Evolutionary conservation across 2,113 vertebrate species (phyloP).

Genomic region (Vidua chalybeata): DNA sequence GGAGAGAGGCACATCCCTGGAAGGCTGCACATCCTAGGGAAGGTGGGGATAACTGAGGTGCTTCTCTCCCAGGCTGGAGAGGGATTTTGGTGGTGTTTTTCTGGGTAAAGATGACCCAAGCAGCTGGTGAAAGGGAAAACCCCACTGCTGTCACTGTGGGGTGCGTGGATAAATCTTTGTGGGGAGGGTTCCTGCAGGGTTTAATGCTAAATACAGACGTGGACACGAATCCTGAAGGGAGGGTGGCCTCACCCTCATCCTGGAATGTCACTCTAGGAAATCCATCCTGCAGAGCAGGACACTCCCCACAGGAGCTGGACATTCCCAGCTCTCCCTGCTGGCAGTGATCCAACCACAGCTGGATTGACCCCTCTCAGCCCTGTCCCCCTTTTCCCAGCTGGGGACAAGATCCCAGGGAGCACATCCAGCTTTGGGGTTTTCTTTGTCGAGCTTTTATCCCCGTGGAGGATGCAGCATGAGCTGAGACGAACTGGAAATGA

Average conservation of each 20-base stretch:
- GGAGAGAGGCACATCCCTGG: not conserved
- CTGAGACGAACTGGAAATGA: not conserved
- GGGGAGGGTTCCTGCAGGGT: not conserved
- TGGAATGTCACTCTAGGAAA: too few relatives aligned
- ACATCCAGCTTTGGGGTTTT: not conserved
- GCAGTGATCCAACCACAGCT: not conserved
- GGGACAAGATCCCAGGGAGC: not conserved
- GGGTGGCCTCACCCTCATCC: not conserved
- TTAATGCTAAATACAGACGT: fast-evolving
- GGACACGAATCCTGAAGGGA: not conserved
- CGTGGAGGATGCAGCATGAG: not conserved
- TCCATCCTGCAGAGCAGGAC: not conserved
- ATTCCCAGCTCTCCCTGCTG: not conserved
- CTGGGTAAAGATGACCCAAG: not conserved
- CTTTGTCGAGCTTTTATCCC: not conserved
- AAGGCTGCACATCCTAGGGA: not conserved
- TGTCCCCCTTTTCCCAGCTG: not conserved
- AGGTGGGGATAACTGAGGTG: not conserved
- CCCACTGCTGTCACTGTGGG: not conserved
- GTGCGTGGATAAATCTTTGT: not conserved
- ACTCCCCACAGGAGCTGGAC: fast-evolving
- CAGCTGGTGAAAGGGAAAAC: not conserved
- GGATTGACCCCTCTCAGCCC: not conserved
- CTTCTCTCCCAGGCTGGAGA: not conserved
- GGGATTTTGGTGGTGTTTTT: not conserved